phyloP scores from a whole-genome alignment of 1,140 invertebrate species.

The Venturia canescens region DNA sequence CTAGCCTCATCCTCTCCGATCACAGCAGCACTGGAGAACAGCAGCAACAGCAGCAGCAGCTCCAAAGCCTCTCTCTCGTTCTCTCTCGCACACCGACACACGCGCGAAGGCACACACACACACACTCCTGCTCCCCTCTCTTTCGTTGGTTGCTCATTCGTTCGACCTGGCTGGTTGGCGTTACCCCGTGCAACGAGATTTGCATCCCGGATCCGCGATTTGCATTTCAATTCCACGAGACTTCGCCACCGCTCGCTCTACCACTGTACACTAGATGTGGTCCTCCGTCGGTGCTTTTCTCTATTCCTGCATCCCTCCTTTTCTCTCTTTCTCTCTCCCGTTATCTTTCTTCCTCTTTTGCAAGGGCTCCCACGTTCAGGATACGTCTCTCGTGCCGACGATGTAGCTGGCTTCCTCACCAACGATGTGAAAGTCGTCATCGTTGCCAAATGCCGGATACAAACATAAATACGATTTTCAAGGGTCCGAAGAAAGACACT shows the following conservation, averaged over 20 bases:
- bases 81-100: conserved; percentile 10
- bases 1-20: conserved; percentile 25
- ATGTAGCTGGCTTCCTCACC: conserved; percentile 11
- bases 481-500: conserved; percentile 55
- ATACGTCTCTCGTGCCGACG: conserved; percentile 26
- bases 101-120: no score
- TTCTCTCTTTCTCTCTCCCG: background rate
- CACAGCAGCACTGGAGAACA: conserved; percentile 21
- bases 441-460: conserved; percentile 71
- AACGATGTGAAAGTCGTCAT: conserved; percentile 43
- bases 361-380: background rate
- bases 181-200: conserved; percentile 74
- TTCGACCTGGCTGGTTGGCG: conserved; percentile 63
- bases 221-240: conserved; percentile 76
- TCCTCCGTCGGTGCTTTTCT: conserved; percentile 31
- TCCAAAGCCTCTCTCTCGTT: conserved; percentile 30
- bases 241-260: conserved; percentile 59
- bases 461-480: conserved; percentile 74
- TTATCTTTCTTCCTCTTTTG: background rate
- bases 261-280: conserved; percentile 25
- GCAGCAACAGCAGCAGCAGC: conserved; percentile 30
- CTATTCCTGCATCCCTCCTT: background rate
- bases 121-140: conserved; percentile 13
- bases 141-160: conserved; percentile 25
- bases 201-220: conserved; percentile 75